Evolutionary conservation across 2,797 vertebrate species (phyloP), one percentile per base, ranked within the genome.

Genomic region (Oreonectes daqikongensis): DNA sequence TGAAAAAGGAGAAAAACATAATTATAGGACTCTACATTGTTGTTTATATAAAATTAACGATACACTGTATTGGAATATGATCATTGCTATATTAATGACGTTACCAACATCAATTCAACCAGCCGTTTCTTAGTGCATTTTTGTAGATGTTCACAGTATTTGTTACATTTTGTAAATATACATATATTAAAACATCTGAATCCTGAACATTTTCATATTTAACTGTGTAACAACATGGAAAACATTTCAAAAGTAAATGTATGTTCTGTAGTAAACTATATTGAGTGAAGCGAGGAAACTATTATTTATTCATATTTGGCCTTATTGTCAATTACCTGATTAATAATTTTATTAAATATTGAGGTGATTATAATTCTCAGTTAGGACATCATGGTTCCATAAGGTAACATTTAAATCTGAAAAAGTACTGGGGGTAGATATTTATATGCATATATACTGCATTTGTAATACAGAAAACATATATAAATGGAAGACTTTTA

Each of bases 71-170:
- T 61, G 30, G 14, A 72, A 20, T 48, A 42, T 61, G 70, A 61
- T 0, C 11, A 26, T 11, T 38, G n/a, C 6, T 42, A 70, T n/a
- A 12, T 18, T 18, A 26, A n/a, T 55, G 48, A 20, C 2, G 2
- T 28, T 28, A 28, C 4, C 14, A 17, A 14, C 28, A 26, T 26
- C 9, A 24, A 24, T 26, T 24, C 42, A 63, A 61, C 35, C 8
- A 35, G 57, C 50, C 30, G 3, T 52, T 64, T 20, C 52, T 9
- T 65, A 65, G 72, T 74, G 60, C 60, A 53, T 40, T 53, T 72
- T 26, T 53, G 60, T 40, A 52, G 24, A 64, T 1, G 22, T 74
- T 74, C 72, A 74, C 72, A 74, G 60, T 53, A 73, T 52, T 73
- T 63, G 71, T 11, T 20, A 22, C 4, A 44, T 10, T 52, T 26